Percentiles rank a stretch among this genome's conserved stretches.
Conservation (phyloP, 92 coral and sea anemone species). For the Umimayanthus chanpuru region DNA sequence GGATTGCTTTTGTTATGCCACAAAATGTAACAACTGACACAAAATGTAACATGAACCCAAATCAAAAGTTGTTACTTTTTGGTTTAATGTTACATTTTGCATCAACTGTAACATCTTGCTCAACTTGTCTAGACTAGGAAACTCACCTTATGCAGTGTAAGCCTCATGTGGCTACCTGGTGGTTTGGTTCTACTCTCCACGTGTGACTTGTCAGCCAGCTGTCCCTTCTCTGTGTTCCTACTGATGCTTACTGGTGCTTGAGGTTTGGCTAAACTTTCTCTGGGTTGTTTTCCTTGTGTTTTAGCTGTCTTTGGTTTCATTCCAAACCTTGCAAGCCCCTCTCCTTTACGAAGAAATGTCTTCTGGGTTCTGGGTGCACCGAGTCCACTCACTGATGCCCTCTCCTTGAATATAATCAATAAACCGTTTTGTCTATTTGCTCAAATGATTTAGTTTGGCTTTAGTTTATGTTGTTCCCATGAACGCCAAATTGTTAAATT, state of each 20-base stretch:
- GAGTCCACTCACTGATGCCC: slow-evolving; percentile 13
- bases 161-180: slow-evolving; percentile 28
- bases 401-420: slow-evolving; percentile 41
- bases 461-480: too few species aligned
- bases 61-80: too few species aligned
- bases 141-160: slow-evolving; percentile 49
- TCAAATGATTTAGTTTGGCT: background rate
- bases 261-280: slow-evolving; percentile 1
- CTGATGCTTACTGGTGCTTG: background rate
- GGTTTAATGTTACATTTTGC: too few species aligned
- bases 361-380: slow-evolving; percentile 59
- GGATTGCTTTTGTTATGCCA: background rate
- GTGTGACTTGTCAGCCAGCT: slow-evolving; percentile 17
- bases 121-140: background rate
- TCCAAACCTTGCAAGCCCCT: slow-evolving; percentile 90
- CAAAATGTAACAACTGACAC: too few species aligned
- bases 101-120: too few species aligned
- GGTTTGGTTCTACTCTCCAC: slow-evolving; percentile 2
- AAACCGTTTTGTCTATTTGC: background rate
- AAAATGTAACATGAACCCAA: too few species aligned
- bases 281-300: slow-evolving; percentile 19
- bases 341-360: slow-evolving; percentile 92
- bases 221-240: background rate
- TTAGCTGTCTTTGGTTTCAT: slow-evolving; percentile 58
- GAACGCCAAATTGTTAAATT: too few species aligned